These are phyloP conservation scores for Sarcophaga variegata DNA, from an alignment of 2,888 invertebrate species.

Conservation along the genomic window DNA sequence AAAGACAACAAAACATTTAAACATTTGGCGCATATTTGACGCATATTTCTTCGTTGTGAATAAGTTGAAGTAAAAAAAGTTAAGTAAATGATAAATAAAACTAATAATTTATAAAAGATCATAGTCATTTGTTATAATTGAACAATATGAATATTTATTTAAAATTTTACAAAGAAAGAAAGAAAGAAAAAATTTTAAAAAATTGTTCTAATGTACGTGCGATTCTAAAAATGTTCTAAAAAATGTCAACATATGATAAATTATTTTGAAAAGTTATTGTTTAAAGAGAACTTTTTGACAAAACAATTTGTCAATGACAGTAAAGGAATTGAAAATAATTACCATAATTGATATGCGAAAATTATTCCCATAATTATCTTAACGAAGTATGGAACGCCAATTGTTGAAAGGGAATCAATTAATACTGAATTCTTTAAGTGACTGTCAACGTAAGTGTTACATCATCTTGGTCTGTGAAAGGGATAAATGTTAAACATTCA, in stretches of 20 bases:
- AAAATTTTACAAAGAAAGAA: not conserved
- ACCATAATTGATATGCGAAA: not conserved
- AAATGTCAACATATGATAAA: not conserved
- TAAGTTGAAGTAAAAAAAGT: not conserved
- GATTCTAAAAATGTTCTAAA: conserved; percentile 4
- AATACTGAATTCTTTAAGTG: too few species aligned
- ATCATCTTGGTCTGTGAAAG: too few species aligned
- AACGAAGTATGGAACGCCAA: too few species aligned
- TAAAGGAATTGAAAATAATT: not conserved
- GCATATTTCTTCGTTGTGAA: not conserved
- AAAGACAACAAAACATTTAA: not conserved
- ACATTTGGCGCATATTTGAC: not conserved
- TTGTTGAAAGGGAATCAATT: too few species aligned
- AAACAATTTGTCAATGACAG: conserved; percentile 32
- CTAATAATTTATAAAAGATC: not conserved
- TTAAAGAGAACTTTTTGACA: conserved; percentile 1
- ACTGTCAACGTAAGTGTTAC: too few species aligned
- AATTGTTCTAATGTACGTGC: conserved; percentile 17
- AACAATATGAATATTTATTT: conserved; percentile 19
- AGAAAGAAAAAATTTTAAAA: too few species aligned
- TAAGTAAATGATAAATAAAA: not conserved
- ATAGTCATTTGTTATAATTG: conserved; percentile 6
- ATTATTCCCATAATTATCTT: too few species aligned
- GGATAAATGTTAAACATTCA: too few species aligned
- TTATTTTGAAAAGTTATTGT: not conserved